A percentile compares a stretch with the other conserved stretches of the same genome.
phyloP scores from a whole-genome alignment of 1,140 invertebrate genomes.

The Lepidurus arcticus region DNA sequence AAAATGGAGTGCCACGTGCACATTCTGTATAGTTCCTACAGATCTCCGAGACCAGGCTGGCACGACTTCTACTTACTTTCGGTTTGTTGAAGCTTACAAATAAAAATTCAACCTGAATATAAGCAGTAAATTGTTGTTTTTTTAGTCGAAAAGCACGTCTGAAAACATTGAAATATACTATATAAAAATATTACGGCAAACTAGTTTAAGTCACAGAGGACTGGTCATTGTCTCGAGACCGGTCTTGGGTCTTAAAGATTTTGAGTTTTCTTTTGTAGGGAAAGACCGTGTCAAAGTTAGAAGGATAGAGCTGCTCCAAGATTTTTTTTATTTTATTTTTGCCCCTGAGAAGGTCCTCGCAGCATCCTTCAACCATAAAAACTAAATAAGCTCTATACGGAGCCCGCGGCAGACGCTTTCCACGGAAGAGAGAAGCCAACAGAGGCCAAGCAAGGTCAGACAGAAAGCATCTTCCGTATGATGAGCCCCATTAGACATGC shows the following conservation, averaged over 20 bases:
- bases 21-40: background rate
- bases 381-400: background rate
- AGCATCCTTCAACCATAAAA: background rate
- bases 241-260: too few relatives aligned
- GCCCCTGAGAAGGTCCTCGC: background rate
- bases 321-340: background rate
- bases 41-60: background rate
- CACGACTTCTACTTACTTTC: background rate
- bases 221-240: background rate
- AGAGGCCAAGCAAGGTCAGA: background rate
- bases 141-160: too few relatives aligned
- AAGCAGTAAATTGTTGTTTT: background rate
- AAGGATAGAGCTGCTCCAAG: background rate
- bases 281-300: constrained; percentile 11
- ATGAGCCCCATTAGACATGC: constrained; percentile 4
- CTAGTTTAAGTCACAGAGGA: background rate
- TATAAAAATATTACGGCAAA: constrained; percentile 7
- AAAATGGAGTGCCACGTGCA: background rate
- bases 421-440: constrained; percentile 5
- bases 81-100: background rate
- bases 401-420: background rate
- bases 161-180: too few relatives aligned
- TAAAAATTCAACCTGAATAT: background rate
- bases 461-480: constrained; percentile 2
- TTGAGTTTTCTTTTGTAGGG: background rate